These are phyloP conservation scores for Rhagoletis zephyria DNA, from an alignment of 1,140 invertebrate species.

Conservation along the genomic window DNA sequence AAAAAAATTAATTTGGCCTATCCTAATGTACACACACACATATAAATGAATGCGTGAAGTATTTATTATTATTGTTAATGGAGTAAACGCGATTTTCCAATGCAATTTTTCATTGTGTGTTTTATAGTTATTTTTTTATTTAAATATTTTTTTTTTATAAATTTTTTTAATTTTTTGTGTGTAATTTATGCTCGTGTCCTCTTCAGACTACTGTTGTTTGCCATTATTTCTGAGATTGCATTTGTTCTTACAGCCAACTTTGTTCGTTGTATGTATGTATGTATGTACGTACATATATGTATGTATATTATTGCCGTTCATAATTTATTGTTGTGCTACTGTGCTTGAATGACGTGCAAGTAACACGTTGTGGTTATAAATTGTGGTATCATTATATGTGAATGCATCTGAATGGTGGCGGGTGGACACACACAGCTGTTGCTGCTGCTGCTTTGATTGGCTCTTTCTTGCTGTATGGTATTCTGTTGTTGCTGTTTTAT, in stretches of 20 bases:
- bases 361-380: not conserved
- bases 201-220: not conserved
- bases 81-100: not conserved
- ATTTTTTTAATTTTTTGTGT: too few relatives aligned
- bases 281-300: too few relatives aligned
- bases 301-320: not conserved
- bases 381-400: too few relatives aligned
- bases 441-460: not conserved
- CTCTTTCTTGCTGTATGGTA: not conserved
- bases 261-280: not conserved
- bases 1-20: too few relatives aligned
- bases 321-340: constrained; percentile 19
- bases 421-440: not conserved
- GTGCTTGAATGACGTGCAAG: not conserved
- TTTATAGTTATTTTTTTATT: not conserved
- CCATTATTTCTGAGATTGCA: not conserved
- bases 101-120: not conserved
- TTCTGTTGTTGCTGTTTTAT: not conserved
- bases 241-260: not conserved
- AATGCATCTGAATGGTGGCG: too few relatives aligned
- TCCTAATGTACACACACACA: too few relatives aligned
- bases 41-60: not conserved
- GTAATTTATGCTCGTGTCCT: too few relatives aligned
- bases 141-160: not conserved
- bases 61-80: constrained; percentile 19